Conservation (phyloP, 2,797 vertebrate genomes). For the Mormyrops boulengeri region DNA sequence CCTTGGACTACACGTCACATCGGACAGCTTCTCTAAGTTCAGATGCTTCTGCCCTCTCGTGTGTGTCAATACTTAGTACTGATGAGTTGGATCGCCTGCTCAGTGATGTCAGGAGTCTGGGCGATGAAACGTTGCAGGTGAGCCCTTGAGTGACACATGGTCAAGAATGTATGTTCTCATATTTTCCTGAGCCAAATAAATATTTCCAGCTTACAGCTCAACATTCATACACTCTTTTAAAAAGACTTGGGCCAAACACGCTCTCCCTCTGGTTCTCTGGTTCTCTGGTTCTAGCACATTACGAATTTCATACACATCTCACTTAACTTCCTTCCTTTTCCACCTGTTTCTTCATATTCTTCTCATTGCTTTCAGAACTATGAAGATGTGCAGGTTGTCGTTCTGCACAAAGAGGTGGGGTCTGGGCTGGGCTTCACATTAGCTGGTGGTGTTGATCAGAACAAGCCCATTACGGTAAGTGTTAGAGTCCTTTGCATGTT, state of each 20-base stretch:
- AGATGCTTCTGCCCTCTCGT: conserved; percentile 62
- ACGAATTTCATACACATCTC: background rate
- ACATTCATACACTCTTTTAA: background rate
- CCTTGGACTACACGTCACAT: conserved; percentile 40
- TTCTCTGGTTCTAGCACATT: background rate
- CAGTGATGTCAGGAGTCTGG: conserved; percentile 61
- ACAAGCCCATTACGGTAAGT: conserved; percentile 67
- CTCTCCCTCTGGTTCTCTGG: background rate
- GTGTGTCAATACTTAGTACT: conserved; percentile 58
- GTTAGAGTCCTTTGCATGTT: background rate
- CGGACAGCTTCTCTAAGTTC: conserved; percentile 63
- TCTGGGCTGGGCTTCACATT: conserved; percentile 70
- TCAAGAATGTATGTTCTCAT: background rate
- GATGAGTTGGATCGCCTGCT: conserved; percentile 67
- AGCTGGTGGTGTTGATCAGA: conserved; percentile 70
- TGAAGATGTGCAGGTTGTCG: conserved; percentile 65
- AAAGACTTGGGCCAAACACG: background rate
- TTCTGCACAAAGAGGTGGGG: conserved; percentile 71
- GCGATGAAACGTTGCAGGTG: conserved; percentile 60
- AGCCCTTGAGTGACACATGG: background rate
- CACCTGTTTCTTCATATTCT: background rate
- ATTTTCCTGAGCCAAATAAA: background rate
- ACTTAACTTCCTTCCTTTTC: background rate
- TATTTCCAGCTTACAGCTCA: background rate
- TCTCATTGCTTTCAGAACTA: conserved; percentile 47